Evolutionary conservation across 2,113 vertebrate species (phyloP), one percentile per base, ranked within the genome.

Genomic region (Ictalurus punctatus): DNA sequence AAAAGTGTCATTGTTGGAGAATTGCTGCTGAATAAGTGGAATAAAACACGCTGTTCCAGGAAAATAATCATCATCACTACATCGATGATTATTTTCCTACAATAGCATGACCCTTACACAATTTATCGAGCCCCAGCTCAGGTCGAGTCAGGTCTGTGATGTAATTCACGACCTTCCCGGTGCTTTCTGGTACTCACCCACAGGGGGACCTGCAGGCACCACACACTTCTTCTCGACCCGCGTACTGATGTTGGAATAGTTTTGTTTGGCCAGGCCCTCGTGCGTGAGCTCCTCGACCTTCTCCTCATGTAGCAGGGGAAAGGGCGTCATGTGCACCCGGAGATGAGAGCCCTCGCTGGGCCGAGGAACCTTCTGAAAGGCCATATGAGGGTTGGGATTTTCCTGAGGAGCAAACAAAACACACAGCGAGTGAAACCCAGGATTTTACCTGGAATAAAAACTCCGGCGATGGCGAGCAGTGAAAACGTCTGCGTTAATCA

Each of bases 271-370:
- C 21, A 97, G 90, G 23, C 96, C 96, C 84, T 99, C 98, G 88
- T 96, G 95, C 7, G 98, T 92, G 69, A 97, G 94, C 84, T 95
- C 96, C 94, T 98, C 97, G 89, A 99, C 97, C 19, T 95, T 96
- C 58, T 94, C 91, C 63, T 97, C 97, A 61, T 97, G 96, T 92
- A 99, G 95, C 54, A 92, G 90, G 3, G 98, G 97, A 69, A 99
- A 99, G 48, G 98, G 97, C 84, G 98, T 95, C 91, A 99, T 94
- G 92, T 99, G 98, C 74, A 99, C 97, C 0, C 98, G 95, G 91
- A 99, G 88, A 93, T 99, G 98, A n/a, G 98, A 99, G 73, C 98
- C 98, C 94, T 99, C 98, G 0, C 97, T 99, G 1, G 98, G 98
- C 54, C 97, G 96, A 0, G 98, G 98, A 91, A 99, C 97, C 93